Evolutionary conservation across 2,113 vertebrate genomes (phyloP).

Genomic region (Hyaena hyaena): DNA sequence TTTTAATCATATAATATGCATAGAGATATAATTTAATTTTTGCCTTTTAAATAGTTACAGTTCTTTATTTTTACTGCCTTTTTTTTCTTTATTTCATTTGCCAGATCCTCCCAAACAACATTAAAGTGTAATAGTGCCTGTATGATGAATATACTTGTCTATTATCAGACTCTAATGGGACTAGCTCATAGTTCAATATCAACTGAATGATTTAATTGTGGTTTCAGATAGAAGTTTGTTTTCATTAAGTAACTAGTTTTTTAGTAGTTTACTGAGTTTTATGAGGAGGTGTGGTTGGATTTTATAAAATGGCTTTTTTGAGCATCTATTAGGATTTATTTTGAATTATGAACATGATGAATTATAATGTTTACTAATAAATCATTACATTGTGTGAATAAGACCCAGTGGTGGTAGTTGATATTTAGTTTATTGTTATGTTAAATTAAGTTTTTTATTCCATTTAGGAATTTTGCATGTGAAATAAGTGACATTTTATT

Average conservation of each 20-base stretch:
- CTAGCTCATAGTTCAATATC: not conserved
- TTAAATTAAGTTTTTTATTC: not conserved
- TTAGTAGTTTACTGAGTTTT: slow-evolving; percentile 3
- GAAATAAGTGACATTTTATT: not conserved
- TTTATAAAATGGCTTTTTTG: not conserved
- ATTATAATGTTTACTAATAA: not conserved
- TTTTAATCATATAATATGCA: not conserved
- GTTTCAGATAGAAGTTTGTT: not conserved
- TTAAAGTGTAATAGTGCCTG: not conserved
- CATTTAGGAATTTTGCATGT: not conserved
- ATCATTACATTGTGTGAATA: not conserved
- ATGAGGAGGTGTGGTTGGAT: not conserved
- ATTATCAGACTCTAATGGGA: not conserved
- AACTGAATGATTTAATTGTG: not conserved
- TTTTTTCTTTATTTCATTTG: not conserved
- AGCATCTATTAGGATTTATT: not conserved
- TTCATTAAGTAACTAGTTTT: not conserved
- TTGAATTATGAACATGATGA: not conserved
- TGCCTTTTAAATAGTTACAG: not conserved
- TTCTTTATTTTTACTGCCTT: not conserved
- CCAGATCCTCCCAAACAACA: not conserved
- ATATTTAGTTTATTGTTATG: not conserved
- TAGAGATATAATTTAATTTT: not conserved
- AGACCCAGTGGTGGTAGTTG: not conserved
- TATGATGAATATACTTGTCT: not conserved